A percentile compares a stretch with the other conserved stretches of the same genome.
phyloP scores from a whole-genome alignment of 2,797 vertebrate genomes.

The Melanitta fusca region DNA sequence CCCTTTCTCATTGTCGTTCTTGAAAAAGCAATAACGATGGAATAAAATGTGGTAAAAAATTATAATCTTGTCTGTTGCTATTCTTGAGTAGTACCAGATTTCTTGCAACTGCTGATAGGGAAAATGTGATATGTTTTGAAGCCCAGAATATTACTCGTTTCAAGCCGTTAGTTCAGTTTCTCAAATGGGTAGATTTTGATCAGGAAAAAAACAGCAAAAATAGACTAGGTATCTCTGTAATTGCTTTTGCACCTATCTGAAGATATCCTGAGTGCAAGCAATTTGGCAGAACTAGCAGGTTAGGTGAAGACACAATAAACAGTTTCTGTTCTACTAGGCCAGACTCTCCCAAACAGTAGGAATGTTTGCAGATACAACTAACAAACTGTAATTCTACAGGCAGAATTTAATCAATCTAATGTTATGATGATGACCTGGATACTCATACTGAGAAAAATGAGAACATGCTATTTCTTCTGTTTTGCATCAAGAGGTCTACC shows the following conservation, averaged over 20 bases:
- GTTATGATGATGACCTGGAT: neutral
- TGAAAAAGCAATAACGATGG: neutral
- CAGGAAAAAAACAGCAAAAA: neutral
- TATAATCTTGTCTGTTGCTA: neutral
- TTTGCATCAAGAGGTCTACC: neutral
- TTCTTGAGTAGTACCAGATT: conserved; percentile 5
- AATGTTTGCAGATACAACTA: neutral
- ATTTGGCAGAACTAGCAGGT: neutral
- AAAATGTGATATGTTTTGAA: neutral
- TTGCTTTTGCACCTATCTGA: conserved; percentile 28
- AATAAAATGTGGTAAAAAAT: conserved; percentile 8
- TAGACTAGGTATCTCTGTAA: neutral
- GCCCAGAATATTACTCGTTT: neutral
- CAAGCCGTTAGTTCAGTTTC: neutral
- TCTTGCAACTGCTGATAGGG: neutral
- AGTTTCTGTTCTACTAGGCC: neutral
- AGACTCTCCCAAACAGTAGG: neutral
- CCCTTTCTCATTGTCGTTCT: neutral
- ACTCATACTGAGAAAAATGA: neutral
- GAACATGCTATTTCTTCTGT: neutral
- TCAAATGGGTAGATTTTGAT: neutral
- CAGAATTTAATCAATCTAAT: neutral
- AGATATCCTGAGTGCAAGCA: neutral
- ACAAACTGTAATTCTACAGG: neutral
- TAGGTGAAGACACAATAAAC: conserved; percentile 23